Evolutionary conservation across 2,113 vertebrate genomes (phyloP).

Genomic region (Steatornis caripensis): DNA sequence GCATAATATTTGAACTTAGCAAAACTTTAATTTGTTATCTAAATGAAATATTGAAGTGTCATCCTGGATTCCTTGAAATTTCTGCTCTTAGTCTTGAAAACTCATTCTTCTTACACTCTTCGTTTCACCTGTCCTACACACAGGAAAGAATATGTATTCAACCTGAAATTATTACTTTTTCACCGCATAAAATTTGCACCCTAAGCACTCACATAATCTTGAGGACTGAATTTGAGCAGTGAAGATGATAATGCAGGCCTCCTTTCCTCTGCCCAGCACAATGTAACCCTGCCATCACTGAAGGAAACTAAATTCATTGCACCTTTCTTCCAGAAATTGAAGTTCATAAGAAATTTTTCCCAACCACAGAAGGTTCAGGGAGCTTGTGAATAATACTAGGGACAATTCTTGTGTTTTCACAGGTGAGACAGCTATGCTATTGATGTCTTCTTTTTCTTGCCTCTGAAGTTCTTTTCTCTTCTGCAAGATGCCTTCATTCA

Average conservation of each 20-base stretch:
- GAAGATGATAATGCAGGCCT: too few relatives aligned
- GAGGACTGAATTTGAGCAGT: background rate
- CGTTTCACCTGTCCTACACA: background rate
- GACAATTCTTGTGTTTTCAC: background rate
- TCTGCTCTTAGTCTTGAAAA: background rate
- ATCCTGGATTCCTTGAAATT: background rate
- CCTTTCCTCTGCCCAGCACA: background rate
- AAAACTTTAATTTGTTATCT: background rate
- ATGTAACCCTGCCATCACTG: background rate
- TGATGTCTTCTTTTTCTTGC: background rate
- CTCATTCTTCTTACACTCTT: background rate
- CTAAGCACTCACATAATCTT: background rate
- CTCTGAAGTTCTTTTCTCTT: background rate
- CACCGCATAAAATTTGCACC: background rate
- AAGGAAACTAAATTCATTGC: background rate
- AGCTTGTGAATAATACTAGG: background rate
- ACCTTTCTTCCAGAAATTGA: background rate
- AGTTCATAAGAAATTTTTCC: background rate
- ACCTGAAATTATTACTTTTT: background rate
- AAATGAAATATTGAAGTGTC: background rate
- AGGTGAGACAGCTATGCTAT: background rate
- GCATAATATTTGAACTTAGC: background rate
- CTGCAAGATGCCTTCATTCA: background rate
- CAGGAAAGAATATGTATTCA: background rate
- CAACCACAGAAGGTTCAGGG: background rate